Percentiles rank a stretch among this genome's conserved stretches.
Evolutionary conservation across 2,113 vertebrate species (phyloP).

Genomic region (Chaetorhynchus papuensis): DNA sequence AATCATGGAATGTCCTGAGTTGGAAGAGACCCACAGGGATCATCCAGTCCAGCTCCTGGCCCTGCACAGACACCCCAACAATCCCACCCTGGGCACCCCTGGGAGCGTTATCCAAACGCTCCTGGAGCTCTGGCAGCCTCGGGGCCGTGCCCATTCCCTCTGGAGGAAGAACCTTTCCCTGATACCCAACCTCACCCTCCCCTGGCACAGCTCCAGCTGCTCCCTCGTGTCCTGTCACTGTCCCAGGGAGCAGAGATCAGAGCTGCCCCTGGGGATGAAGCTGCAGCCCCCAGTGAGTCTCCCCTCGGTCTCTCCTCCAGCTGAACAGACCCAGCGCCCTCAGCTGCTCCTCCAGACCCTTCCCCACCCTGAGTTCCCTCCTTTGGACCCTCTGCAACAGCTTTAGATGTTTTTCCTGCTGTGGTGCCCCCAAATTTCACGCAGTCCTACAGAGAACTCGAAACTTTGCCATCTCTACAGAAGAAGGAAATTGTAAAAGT

Average conservation of each 20-base stretch:
- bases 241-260: background rate
- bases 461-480: accelerated
- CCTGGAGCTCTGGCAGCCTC: background rate
- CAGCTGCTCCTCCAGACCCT: background rate
- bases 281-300: background rate
- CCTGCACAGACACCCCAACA: background rate
- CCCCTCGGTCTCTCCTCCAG: background rate
- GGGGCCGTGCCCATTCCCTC: background rate
- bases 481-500: accelerated
- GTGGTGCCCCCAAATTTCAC: background rate
- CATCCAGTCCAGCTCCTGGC: background rate
- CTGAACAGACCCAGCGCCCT: background rate
- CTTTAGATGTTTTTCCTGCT: accelerated
- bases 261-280: background rate
- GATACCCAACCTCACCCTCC: accelerated
- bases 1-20: background rate
- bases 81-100: background rate
- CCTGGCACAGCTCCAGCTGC: background rate
- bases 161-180: background rate
- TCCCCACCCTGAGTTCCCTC: background rate
- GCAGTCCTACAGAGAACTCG: accelerated
- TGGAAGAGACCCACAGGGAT: background rate
- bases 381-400: background rate
- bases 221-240: background rate
- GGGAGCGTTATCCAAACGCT: accelerated